Conservation (phyloP, 30 jellyfish, hydroid and myxozoan genomes). For the Cassiopea andromeda region DNA sequence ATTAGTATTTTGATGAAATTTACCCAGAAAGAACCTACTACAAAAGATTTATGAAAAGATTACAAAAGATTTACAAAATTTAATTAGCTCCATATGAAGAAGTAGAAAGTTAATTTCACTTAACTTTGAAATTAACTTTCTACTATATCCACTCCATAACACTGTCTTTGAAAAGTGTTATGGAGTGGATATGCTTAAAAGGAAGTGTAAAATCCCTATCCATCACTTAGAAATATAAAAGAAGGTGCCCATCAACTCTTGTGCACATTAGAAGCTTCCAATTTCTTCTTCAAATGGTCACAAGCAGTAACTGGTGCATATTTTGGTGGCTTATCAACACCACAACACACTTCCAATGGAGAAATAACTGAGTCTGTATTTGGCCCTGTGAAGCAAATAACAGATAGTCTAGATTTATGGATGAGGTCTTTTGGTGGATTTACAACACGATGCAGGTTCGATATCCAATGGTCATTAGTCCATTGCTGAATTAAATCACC, state of each 20-base stretch:
- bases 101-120: too few relatives aligned
- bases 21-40: too few relatives aligned
- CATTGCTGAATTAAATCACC: slow-evolving; percentile 62
- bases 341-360: slow-evolving; percentile 34
- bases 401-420: slow-evolving; percentile 42
- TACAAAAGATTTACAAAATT: too few relatives aligned
- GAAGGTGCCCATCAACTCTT: background rate
- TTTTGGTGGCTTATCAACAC: slow-evolving; percentile 24
- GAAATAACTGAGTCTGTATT: slow-evolving; percentile 17
- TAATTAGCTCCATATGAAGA: too few relatives aligned
- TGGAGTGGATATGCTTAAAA: too few relatives aligned
- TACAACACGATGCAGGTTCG: slow-evolving; percentile 62
- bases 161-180: too few relatives aligned
- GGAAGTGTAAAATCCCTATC: too few relatives aligned
- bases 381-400: slow-evolving; percentile 66
- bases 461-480: slow-evolving; percentile 70
- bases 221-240: too few relatives aligned
- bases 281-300: background rate
- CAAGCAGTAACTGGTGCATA: slow-evolving; percentile 34
- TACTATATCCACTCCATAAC: too few relatives aligned
- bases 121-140: too few relatives aligned
- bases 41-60: too few relatives aligned
- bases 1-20: too few relatives aligned
- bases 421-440: slow-evolving; percentile 32
- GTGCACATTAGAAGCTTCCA: slow-evolving; percentile 1